phyloP scores from a whole-genome alignment of 2,888 invertebrate genomes.

The Entomobrya proxima region DNA sequence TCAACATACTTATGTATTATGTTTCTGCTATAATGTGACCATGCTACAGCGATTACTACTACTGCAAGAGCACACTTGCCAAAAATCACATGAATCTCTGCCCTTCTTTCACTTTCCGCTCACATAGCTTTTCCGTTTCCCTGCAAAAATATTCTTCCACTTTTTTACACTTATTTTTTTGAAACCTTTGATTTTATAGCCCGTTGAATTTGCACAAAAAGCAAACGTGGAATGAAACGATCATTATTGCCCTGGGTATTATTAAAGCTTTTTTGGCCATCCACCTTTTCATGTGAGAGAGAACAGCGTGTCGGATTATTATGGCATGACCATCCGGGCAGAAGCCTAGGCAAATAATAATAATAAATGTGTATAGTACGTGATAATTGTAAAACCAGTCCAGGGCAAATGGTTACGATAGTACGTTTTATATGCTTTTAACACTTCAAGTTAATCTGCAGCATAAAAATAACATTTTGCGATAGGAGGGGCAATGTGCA shows the following conservation, averaged over 20 bases:
- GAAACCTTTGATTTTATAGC: slow-evolving; percentile 46
- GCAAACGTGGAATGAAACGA: not conserved
- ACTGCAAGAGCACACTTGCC: too few relatives aligned
- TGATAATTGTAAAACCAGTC: too few relatives aligned
- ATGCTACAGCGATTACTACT: too few relatives aligned
- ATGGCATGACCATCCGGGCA: not conserved
- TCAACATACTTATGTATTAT: too few relatives aligned
- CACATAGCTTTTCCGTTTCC: not conserved
- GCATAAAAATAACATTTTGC: not conserved
- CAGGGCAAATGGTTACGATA: too few relatives aligned
- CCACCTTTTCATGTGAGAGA: too few relatives aligned
- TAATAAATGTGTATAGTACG: not conserved
- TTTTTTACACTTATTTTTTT: slow-evolving; percentile 20
- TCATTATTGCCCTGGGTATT: slow-evolving; percentile 8
- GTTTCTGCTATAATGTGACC: too few relatives aligned
- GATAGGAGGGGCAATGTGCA: not conserved
- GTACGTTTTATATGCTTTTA: not conserved
- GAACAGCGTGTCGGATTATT: too few relatives aligned
- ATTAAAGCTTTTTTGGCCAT: not conserved
- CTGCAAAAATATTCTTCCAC: not conserved
- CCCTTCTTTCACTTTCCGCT: not conserved
- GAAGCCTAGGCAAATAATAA: not conserved
- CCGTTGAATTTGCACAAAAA: slow-evolving; percentile 20
- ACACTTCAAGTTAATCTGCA: not conserved
- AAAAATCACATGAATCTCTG: too few relatives aligned